Evolutionary conservation across 2,113 vertebrate species (phyloP).

Genomic region (Eurypyga helias): DNA sequence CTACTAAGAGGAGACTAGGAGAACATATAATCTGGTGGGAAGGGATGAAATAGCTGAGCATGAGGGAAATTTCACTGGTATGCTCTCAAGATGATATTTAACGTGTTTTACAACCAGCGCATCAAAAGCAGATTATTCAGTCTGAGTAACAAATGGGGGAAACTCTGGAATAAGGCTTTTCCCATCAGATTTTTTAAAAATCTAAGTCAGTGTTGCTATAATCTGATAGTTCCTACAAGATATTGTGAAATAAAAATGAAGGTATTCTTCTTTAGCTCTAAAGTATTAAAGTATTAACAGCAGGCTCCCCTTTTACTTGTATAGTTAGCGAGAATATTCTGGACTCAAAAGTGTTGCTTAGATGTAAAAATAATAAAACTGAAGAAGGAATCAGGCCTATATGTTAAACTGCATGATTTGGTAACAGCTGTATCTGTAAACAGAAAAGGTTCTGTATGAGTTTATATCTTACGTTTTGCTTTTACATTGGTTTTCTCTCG

Average conservation of each 20-base stretch:
- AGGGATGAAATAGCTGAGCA: background rate
- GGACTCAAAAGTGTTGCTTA: background rate
- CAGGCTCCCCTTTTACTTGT: background rate
- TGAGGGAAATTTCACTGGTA: background rate
- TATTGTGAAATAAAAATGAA: background rate
- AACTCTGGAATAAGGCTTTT: background rate
- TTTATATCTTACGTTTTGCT: fast-evolving
- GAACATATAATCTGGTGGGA: background rate
- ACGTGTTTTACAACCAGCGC: fast-evolving
- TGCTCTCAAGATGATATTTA: background rate
- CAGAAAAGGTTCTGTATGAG: background rate
- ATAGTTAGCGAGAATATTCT: background rate
- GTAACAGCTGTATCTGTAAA: background rate
- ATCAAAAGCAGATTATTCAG: background rate
- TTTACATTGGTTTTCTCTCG: background rate
- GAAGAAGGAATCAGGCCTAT: background rate
- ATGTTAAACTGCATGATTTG: background rate
- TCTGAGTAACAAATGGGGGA: background rate
- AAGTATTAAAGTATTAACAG: background rate
- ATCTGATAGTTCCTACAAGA: background rate
- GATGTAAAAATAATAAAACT: background rate
- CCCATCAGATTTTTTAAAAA: background rate
- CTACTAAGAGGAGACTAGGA: background rate
- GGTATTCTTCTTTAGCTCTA: background rate
- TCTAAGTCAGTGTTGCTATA: background rate